A percentile compares a stretch with the other conserved stretches of the same genome.
phyloP scores from a whole-genome alignment of 2,888 invertebrate genomes.

The Xanthostigma xanthostigma region DNA sequence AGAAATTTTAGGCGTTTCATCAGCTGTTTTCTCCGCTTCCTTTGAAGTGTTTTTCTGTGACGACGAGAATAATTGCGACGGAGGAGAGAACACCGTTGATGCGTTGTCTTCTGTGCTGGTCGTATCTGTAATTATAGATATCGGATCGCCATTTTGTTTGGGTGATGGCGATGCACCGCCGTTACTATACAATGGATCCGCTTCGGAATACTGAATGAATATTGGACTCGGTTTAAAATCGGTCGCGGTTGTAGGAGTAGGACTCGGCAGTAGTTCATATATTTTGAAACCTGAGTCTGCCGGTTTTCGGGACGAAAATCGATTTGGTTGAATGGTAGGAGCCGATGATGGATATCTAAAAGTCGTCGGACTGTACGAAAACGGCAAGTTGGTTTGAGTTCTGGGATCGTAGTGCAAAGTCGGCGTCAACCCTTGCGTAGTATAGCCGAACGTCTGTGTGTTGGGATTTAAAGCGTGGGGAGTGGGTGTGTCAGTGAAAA shows the following conservation, averaged over 20 bases:
- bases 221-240: conserved; percentile 21
- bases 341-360: too few species aligned
- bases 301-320: not conserved
- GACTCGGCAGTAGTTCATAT: not conserved
- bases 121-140: conserved; percentile 4
- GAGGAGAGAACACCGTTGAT: conserved; percentile 5
- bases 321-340: too few species aligned
- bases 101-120: conserved; percentile 1
- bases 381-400: too few species aligned
- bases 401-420: too few species aligned
- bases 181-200: conserved; percentile 30
- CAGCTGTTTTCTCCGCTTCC: not conserved
- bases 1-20: not conserved
- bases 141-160: conserved; percentile 1
- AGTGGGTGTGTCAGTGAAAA: too few species aligned
- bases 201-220: conserved; percentile 32
- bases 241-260: conserved; percentile 22
- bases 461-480: too few species aligned
- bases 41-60: not conserved
- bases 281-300: not conserved
- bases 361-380: too few species aligned
- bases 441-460: too few species aligned
- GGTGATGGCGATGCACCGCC: conserved; percentile 8
- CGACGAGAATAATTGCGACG: not conserved
- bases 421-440: too few species aligned